These are phyloP conservation scores for Limosa lapponica DNA, from an alignment of 2,797 vertebrate genomes.

Conservation along the genomic window DNA sequence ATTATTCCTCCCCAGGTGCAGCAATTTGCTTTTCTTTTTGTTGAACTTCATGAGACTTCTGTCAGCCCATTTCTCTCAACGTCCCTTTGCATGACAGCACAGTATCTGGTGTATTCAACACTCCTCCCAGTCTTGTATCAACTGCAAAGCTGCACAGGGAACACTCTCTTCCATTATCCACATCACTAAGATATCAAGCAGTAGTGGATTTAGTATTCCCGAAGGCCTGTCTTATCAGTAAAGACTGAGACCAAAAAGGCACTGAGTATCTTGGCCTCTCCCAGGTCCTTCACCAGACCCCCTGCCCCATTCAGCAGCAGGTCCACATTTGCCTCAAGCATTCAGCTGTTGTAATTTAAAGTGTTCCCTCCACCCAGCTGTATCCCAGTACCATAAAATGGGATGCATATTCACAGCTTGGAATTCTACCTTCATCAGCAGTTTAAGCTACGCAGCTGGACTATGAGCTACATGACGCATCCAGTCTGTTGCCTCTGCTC, in stretches of 20 bases:
- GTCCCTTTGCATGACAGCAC: not conserved
- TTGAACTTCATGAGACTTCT: not conserved
- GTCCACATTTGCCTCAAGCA: not conserved
- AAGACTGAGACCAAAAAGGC: not conserved
- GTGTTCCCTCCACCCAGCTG: not conserved
- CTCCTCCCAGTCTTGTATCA: not conserved
- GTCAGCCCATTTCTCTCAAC: not conserved
- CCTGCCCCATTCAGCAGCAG: not conserved
- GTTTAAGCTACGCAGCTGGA: not conserved
- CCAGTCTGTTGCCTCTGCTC: not conserved
- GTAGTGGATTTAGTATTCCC: not conserved
- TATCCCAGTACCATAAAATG: not conserved
- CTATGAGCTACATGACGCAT: not conserved
- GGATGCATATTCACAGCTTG: not conserved
- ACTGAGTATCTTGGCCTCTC: not conserved
- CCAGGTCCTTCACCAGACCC: not conserved
- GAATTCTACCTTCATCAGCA: not conserved
- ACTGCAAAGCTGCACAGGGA: not conserved
- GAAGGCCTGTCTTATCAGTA: accelerated
- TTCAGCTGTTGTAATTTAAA: not conserved
- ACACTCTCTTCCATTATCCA: not conserved
- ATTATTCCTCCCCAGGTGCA: not conserved
- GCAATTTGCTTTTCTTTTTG: not conserved
- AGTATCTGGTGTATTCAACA: not conserved
- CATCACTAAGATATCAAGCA: not conserved